Percentiles rank a stretch among this genome's conserved stretches.
These are phyloP conservation scores for Masticophis lateralis DNA, from an alignment of 2,797 vertebrate species.

Conservation along the genomic window DNA sequence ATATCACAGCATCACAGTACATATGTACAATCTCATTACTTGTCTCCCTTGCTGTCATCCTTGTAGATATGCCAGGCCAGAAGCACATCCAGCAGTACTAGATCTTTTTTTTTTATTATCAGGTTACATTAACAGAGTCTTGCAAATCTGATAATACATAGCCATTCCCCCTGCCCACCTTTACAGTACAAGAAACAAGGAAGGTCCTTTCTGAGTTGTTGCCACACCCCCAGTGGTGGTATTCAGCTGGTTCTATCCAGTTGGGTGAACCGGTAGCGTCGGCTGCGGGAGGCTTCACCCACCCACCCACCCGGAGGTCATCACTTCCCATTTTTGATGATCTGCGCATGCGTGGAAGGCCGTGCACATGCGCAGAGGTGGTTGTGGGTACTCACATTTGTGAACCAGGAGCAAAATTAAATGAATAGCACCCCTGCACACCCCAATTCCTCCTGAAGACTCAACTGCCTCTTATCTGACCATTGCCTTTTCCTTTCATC, in stretches of 20 bases:
- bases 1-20: neutral
- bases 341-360: no score
- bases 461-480: neutral
- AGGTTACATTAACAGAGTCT: neutral
- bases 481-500: neutral
- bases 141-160: neutral
- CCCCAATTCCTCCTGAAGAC: neutral
- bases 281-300: no score
- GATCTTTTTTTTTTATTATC: neutral
- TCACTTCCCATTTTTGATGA: no score
- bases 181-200: neutral
- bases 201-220: neutral
- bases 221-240: neutral
- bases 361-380: no score
- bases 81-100: neutral
- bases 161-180: neutral
- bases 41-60: neutral
- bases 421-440: neutral
- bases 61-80: neutral
- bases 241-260: no score
- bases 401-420: no score
- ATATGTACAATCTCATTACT: neutral
- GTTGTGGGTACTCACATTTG: no score
- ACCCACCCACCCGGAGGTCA: no score
- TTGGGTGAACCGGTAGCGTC: no score